Percentiles rank a stretch among this genome's conserved stretches.
Conservation (phyloP, 1,140 invertebrate genomes). For the Chlorops oryzae region DNA sequence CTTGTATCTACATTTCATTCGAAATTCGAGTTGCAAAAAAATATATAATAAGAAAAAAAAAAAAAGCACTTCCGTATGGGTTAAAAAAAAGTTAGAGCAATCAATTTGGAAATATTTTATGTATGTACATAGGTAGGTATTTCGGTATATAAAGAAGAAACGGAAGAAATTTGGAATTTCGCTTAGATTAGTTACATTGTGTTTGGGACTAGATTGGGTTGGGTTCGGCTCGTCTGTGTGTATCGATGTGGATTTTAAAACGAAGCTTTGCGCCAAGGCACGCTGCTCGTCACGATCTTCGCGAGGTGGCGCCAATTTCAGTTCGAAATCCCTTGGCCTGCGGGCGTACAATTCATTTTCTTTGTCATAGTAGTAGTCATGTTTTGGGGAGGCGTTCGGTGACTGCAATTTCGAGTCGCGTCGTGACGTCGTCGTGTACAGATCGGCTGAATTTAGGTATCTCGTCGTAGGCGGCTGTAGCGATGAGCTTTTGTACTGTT, state of each 20-base stretch:
- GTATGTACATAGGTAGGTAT: too few species aligned
- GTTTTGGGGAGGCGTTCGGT: conserved; percentile 21
- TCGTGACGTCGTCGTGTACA: conserved; percentile 28
- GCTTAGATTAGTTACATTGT: conserved; percentile 44
- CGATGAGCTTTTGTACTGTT: conserved; percentile 4
- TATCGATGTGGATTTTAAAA: neutral
- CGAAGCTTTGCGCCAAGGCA: conserved; percentile 1
- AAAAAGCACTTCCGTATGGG: conserved; percentile 3
- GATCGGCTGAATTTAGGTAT: conserved; percentile 37
- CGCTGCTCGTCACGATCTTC: conserved; percentile 32
- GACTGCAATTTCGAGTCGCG: conserved; percentile 43
- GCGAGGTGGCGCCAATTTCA: conserved; percentile 36
- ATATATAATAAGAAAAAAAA: conserved; percentile 6
- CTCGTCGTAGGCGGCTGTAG: conserved; percentile 23
- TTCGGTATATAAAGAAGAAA: conserved; percentile 4
- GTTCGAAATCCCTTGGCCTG: conserved; percentile 25
- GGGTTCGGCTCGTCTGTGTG: too few species aligned
- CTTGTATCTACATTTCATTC: too few species aligned
- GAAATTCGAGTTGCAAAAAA: too few species aligned
- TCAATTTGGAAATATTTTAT: too few species aligned
- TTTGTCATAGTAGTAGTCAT: conserved; percentile 47
- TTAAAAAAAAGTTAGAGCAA: too few species aligned
- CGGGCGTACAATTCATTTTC: conserved; percentile 42
- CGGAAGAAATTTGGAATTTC: neutral
- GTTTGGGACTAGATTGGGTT: conserved; percentile 43